Percentiles rank a stretch among this genome's conserved stretches.
phyloP scores from a whole-genome alignment of 2,113 vertebrate genomes.

The Anhinga anhinga region DNA sequence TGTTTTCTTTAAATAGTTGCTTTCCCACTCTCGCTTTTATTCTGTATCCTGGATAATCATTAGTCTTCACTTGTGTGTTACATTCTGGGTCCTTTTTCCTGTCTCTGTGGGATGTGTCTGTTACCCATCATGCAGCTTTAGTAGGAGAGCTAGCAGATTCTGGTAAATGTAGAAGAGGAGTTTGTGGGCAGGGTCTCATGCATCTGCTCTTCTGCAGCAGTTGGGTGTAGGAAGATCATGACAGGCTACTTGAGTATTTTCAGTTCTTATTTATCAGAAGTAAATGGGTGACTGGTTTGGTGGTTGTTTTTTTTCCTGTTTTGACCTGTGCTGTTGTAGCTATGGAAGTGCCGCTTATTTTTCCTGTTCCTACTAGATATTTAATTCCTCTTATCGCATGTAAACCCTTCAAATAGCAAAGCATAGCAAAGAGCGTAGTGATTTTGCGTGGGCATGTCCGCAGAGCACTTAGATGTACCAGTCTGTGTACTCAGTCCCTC shows the following conservation, averaged over 20 bases:
- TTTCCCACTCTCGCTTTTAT: not conserved
- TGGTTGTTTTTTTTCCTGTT: not conserved
- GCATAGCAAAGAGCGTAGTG: not conserved
- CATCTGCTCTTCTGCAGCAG: not conserved
- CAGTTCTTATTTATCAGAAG: not conserved
- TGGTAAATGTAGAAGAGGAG: not conserved
- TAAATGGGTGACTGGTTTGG: not conserved
- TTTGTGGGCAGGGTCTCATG: rapidly evolving
- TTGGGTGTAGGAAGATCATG: not conserved
- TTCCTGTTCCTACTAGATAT: not conserved
- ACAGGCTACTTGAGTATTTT: not conserved
- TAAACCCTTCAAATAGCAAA: not conserved
- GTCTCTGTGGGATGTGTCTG: rapidly evolving
- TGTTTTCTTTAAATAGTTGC: not conserved
- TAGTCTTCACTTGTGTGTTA: not conserved
- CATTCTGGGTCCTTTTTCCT: not conserved
- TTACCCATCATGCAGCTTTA: not conserved
- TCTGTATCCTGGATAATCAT: not conserved
- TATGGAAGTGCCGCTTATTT: not conserved
- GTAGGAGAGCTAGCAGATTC: not conserved
- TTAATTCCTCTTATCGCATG: not conserved
- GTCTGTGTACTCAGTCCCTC: not conserved
- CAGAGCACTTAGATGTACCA: not conserved
- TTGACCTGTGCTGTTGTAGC: not conserved
- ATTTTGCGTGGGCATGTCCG: not conserved